Evolutionary conservation across 1,140 invertebrate genomes (phyloP).

Genomic region (Glossosoma conforme): DNA sequence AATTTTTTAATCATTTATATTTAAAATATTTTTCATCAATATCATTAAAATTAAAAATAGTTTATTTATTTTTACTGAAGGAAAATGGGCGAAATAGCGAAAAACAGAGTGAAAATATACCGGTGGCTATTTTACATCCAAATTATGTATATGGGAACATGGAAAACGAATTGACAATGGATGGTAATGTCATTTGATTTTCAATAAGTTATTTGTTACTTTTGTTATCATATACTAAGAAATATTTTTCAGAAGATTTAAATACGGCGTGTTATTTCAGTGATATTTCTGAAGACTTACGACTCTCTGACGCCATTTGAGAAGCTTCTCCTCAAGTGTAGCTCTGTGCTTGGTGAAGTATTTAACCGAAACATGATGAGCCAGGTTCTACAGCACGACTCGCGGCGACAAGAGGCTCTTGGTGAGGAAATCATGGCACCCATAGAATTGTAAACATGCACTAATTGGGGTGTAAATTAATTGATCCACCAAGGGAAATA

Average conservation of each 20-base stretch:
- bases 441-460: too few species aligned
- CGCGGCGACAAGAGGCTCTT: constrained; percentile 42
- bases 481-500: too few species aligned
- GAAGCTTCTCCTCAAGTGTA: constrained; percentile 57
- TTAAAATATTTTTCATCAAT: too few species aligned
- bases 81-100: too few species aligned
- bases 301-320: constrained; percentile 55
- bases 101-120: constrained; percentile 31
- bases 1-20: too few species aligned
- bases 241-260: too few species aligned
- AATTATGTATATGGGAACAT: constrained; percentile 35
- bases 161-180: constrained; percentile 36
- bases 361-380: constrained; percentile 54
- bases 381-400: constrained; percentile 46
- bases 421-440: constrained; percentile 44
- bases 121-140: constrained; percentile 36
- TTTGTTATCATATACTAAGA: too few species aligned
- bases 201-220: constrained; percentile 5
- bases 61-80: too few species aligned
- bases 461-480: too few species aligned
- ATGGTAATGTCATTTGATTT: constrained; percentile 30
- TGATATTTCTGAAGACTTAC: constrained; percentile 54
- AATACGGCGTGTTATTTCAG: constrained; percentile 35
- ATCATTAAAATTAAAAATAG: too few species aligned
- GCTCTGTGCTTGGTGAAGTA: constrained; percentile 54